Percentiles rank a stretch among this genome's conserved stretches.
Conservation (phyloP, 2,113 vertebrate species). For the Uria lomvia region DNA sequence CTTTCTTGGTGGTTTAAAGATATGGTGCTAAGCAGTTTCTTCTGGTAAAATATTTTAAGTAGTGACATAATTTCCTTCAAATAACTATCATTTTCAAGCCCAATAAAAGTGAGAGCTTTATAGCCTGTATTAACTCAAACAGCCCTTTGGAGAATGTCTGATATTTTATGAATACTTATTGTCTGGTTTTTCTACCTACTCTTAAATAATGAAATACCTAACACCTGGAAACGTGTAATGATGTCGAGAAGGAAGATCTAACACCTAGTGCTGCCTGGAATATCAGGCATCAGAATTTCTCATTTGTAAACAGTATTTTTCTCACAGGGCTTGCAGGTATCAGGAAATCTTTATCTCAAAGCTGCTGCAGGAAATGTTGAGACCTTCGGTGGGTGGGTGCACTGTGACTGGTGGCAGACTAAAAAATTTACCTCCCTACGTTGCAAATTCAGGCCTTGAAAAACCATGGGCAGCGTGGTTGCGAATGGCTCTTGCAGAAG, state of each 20-base stretch:
- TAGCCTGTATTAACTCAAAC: not conserved
- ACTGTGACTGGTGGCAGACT: not conserved
- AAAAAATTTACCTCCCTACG: not conserved
- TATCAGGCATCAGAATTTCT: not conserved
- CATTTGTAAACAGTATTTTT: slow-evolving; percentile 17
- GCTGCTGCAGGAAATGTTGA: not conserved
- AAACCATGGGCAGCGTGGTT: not conserved
- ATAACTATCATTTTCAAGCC: slow-evolving; percentile 34
- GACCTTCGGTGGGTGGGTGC: not conserved
- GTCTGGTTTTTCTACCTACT: slow-evolving; percentile 15
- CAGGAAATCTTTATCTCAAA: not conserved
- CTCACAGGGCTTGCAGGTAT: not conserved
- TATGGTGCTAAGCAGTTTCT: slow-evolving; percentile 9
- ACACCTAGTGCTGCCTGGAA: not conserved
- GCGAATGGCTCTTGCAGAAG: slow-evolving; percentile 35
- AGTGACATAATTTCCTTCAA: slow-evolving; percentile 58
- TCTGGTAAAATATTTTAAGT: slow-evolving; percentile 59
- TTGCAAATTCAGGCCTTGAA: not conserved
- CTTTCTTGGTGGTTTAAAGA: slow-evolving; percentile 9
- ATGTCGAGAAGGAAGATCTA: not conserved
- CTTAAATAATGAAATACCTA: slow-evolving; percentile 9
- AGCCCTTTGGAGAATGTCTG: slow-evolving; percentile 24
- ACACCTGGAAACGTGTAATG: not conserved
- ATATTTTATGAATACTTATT: slow-evolving; percentile 33
- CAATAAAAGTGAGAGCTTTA: slow-evolving; percentile 32